Evolutionary conservation across 2,888 invertebrate species (phyloP).

Genomic region (Magallana nippona): DNA sequence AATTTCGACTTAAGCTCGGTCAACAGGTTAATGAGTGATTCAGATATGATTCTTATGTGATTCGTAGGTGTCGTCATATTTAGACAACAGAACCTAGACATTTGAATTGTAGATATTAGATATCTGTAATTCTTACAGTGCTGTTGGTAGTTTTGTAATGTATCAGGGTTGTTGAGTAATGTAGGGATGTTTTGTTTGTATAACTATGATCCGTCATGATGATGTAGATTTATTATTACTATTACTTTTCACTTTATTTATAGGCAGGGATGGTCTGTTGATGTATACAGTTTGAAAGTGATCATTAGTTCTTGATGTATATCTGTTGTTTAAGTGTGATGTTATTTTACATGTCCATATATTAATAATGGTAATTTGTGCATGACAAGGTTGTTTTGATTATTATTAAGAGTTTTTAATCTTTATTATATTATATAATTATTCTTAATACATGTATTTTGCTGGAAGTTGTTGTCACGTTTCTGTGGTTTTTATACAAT

Average conservation of each 20-base stretch:
- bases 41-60: slow-evolving; percentile 18
- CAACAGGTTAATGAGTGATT: slow-evolving; percentile 31
- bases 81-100: not conserved
- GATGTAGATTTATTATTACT: slow-evolving; percentile 23
- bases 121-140: not conserved
- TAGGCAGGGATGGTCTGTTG: slow-evolving; percentile 28
- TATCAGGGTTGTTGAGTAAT: not conserved
- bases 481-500: slow-evolving; percentile 19
- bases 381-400: slow-evolving; percentile 25
- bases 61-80: not conserved
- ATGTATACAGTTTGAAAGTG: slow-evolving; percentile 14
- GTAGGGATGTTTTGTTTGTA: not conserved
- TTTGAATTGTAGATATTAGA: not conserved
- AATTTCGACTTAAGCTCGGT: slow-evolving; percentile 3
- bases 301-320: not conserved
- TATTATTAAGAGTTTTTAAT: slow-evolving; percentile 18
- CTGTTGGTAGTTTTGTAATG: not conserved
- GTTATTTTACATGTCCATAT: slow-evolving; percentile 20
- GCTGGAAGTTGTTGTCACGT: slow-evolving; percentile 29
- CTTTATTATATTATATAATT: slow-evolving; percentile 21
- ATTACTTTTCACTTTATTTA: not conserved
- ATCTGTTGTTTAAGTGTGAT: not conserved
- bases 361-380: slow-evolving; percentile 1
- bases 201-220: not conserved
- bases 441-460: slow-evolving; percentile 21